Evolutionary conservation across 2,888 invertebrate species (phyloP).

Genomic region (Danaus chrysippus): DNA sequence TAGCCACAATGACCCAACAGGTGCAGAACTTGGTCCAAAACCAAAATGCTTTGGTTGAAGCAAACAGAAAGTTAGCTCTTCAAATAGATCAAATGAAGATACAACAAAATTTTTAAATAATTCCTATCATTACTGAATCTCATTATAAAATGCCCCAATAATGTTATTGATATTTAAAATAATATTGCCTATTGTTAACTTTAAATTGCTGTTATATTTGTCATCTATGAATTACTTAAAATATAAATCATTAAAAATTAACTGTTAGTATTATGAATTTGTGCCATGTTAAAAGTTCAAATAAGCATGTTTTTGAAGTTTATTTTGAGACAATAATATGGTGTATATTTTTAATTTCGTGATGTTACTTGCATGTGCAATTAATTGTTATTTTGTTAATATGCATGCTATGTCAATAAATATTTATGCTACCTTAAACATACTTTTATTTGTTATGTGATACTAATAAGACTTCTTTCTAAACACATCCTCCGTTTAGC

Average conservation of each 20-base stretch:
- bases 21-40: constrained; percentile 56
- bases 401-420: constrained; percentile 3
- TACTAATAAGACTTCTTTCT: no score
- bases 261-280: constrained; percentile 12
- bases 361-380: constrained; percentile 11
- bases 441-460: neutral
- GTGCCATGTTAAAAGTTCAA: constrained; percentile 14
- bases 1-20: constrained; percentile 54
- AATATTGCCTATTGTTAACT: constrained; percentile 8
- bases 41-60: constrained; percentile 67
- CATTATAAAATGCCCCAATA: constrained; percentile 5
- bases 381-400: constrained; percentile 9
- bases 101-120: constrained; percentile 37
- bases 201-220: constrained; percentile 9
- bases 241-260: constrained; percentile 9
- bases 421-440: constrained; percentile 3
- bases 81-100: constrained; percentile 70
- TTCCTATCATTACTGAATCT: constrained; percentile 7
- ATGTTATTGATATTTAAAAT: constrained; percentile 7
- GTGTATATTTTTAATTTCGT: constrained; percentile 6
- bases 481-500: no score
- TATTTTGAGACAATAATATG: constrained; percentile 14
- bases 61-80: constrained; percentile 69
- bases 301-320: constrained; percentile 6
- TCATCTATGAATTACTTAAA: constrained; percentile 4